These are phyloP conservation scores for Catostylus mosaicus DNA, from an alignment of 30 jellyfish, hydroid and myxozoan species.

Conservation along the genomic window DNA sequence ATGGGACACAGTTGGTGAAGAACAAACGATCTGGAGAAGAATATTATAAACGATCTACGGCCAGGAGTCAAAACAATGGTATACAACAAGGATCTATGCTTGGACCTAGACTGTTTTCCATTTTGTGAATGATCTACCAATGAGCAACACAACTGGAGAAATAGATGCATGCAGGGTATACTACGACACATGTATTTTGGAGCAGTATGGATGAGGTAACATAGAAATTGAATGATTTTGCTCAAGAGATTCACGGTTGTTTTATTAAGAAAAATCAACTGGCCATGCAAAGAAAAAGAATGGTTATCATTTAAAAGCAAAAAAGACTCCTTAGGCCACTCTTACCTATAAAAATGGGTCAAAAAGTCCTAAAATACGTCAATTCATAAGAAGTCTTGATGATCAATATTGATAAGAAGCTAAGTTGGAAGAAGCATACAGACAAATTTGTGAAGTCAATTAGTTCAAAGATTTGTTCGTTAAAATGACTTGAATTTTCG, in stretches of 20 bases:
- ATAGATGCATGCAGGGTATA: constrained; percentile 67
- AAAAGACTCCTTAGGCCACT: constrained; percentile 50
- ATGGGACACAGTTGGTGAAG: constrained; percentile 37
- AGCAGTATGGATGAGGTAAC: constrained; percentile 55
- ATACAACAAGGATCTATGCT: constrained; percentile 62
- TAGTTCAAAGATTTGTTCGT: constrained; percentile 47
- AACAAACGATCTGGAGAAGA: too few species aligned
- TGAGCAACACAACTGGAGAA: constrained; percentile 58
- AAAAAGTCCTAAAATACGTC: constrained; percentile 34
- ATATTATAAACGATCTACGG: constrained; percentile 29
- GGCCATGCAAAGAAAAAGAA: constrained; percentile 45
- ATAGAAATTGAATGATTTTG: constrained; percentile 27
- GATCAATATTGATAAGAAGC: constrained; percentile 51
- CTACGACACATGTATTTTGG: constrained; percentile 56
- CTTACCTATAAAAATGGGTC: constrained; percentile 64
- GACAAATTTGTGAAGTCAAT: constrained; percentile 41
- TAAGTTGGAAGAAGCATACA: constrained; percentile 61
- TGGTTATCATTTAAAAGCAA: constrained; percentile 31
- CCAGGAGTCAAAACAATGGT: constrained; percentile 35
- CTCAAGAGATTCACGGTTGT: constrained; percentile 42
- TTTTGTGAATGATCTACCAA: constrained; percentile 68
- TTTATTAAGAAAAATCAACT: constrained; percentile 41
- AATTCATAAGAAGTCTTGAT: constrained; percentile 45
- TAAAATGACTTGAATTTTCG: constrained; percentile 39
- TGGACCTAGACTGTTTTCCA: constrained; percentile 51